Evolutionary conservation across 2,888 invertebrate genomes (phyloP), one percentile per base, ranked within the genome.

Genomic region (Anoplius nigerrimus): DNA sequence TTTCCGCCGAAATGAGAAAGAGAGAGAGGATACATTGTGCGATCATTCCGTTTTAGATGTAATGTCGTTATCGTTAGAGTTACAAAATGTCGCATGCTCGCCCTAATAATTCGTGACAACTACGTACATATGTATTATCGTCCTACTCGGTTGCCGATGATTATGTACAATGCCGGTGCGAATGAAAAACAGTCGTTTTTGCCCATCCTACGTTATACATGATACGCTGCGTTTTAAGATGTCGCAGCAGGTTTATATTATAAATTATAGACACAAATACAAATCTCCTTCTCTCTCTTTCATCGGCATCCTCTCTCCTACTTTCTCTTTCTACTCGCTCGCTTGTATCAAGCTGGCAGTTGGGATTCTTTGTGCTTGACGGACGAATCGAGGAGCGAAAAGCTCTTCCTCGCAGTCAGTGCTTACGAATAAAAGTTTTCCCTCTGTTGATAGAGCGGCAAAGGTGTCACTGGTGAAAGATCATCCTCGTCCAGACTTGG

Each of bases 371-470:
- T 34, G 5, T n/a, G 4, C 45, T 21, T 13, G 43, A 27, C 43
- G 3, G 54, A n/a, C 16, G 48, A 48, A 16, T 48, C 48, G 48
- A n/a, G 11, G 48, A 48, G 6, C 15, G 18, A 51, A 13, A n/a
- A n/a, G n/a, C n/a, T n/a, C n/a, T n/a, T n/a, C n/a, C n/a, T n/a
- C n/a, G n/a, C n/a, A n/a, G n/a, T n/a, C n/a, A n/a, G 22, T 21
- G 24, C 54, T 84, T 90, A 86, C 51, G 90, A 86, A 88, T 94
- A 95, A 90, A 93, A 95, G 89, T 96, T 96, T 86, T 96, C 95
- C 86, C 96, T 92, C 89, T 96, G 95, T 89, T 96, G 96, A 87
- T 95, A 95, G 75, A 96, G 91, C 62, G 96, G 96, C 87, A 96
- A 91, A 86, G 95, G 93, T 63, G 94, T 93, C 80, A 93, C 93